Evolutionary conservation across 2,113 vertebrate species (phyloP).

Genomic region (Marcusenius ussheri): DNA sequence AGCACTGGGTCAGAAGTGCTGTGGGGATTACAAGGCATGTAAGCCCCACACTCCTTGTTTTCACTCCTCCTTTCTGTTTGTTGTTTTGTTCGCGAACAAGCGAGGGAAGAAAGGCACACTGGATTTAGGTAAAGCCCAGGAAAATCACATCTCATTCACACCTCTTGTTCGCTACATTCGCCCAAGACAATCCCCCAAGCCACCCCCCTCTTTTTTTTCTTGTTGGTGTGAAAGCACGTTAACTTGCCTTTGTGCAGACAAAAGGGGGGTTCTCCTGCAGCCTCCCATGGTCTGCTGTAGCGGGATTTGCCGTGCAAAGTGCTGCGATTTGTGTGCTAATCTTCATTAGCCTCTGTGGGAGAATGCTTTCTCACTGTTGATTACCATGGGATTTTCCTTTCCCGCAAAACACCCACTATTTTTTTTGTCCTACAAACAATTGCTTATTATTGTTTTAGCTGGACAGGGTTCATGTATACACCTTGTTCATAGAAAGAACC

Average conservation of each 20-base stretch:
- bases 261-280: conserved; percentile 71
- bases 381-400: conserved; percentile 63
- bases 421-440: not conserved
- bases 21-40: conserved; percentile 66
- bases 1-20: conserved; percentile 70
- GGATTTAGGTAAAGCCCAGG: conserved; percentile 81
- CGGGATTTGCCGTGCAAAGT: conserved; percentile 60
- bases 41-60: conserved; percentile 64
- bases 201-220: conserved; percentile 61
- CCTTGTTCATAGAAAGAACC: not conserved
- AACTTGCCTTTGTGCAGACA: conserved; percentile 89
- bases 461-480: not conserved
- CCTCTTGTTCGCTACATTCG: conserved; percentile 87
- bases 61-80: conserved; percentile 67
- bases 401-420: not conserved
- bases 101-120: conserved; percentile 54
- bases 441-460: not conserved
- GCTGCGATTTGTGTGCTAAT: conserved; percentile 49
- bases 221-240: conserved; percentile 88
- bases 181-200: conserved; percentile 55
- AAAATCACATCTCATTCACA: conserved; percentile 89
- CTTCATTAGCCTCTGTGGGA: conserved; percentile 64
- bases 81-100: conserved; percentile 78
- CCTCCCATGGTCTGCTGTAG: conserved; percentile 73
- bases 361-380: conserved; percentile 58